Conservation (phyloP, 1,140 invertebrate species). For the Drosophila nigromelanica region DNA sequence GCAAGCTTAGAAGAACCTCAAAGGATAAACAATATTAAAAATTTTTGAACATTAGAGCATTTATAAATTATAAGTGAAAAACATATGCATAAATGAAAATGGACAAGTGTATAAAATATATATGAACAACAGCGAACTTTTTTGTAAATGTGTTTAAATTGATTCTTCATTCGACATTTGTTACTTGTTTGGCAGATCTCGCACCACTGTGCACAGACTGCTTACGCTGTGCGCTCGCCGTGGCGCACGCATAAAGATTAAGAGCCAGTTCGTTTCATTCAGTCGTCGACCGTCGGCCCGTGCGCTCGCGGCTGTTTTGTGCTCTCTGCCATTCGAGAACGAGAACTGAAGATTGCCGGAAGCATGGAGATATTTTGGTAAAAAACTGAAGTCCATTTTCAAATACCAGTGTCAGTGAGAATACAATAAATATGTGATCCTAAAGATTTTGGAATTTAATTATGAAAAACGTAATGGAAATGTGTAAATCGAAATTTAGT, state of each 20-base stretch:
- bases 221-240: neutral
- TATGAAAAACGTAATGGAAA: neutral
- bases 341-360: slow-evolving; percentile 14
- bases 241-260: slow-evolving; percentile 29
- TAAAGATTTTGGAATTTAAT: neutral
- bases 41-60: too few species aligned
- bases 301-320: slow-evolving; percentile 29
- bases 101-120: too few species aligned
- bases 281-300: slow-evolving; percentile 38
- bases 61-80: too few species aligned
- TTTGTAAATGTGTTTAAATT: neutral
- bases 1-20: too few species aligned
- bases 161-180: neutral
- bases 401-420: too few species aligned
- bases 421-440: neutral
- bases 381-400: neutral
- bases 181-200: neutral
- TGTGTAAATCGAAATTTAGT: too few species aligned
- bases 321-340: slow-evolving; percentile 4
- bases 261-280: slow-evolving; percentile 49
- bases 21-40: too few species aligned
- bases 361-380: slow-evolving; percentile 3
- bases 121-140: too few species aligned
- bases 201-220: slow-evolving; percentile 32
- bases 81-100: too few species aligned